phyloP scores from a whole-genome alignment of 2,797 vertebrate species.

The Hybognathus amarus region DNA sequence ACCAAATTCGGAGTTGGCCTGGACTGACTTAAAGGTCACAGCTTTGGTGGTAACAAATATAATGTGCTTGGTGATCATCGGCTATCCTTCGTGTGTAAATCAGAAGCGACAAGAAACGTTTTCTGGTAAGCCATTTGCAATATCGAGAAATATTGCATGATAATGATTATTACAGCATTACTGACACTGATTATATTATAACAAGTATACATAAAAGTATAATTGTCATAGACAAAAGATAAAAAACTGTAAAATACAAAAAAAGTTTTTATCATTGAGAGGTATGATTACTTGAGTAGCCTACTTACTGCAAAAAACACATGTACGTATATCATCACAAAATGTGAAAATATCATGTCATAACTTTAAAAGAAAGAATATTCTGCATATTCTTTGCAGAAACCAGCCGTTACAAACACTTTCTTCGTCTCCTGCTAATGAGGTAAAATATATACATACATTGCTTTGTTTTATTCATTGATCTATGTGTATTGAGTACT shows the following conservation, averaged over 20 bases:
- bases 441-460: background rate
- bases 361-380: background rate
- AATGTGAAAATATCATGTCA: background rate
- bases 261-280: fast-evolving
- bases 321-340: background rate
- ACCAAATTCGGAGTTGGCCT: background rate
- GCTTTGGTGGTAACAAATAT: conserved; percentile 23
- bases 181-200: background rate
- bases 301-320: background rate
- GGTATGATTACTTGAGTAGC: too few relatives aligned
- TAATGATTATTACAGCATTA: background rate
- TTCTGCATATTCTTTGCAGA: conserved; percentile 1
- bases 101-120: background rate
- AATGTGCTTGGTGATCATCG: conserved; percentile 32
- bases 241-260: fast-evolving
- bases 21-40: background rate
- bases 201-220: too few relatives aligned
- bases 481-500: background rate
- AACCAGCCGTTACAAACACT: background rate
- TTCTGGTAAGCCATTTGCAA: conserved; percentile 12
- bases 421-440: background rate
- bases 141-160: background rate
- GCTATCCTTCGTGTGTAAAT: conserved; percentile 17
- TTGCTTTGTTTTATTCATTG: background rate
- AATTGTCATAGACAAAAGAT: too few relatives aligned